Evolutionary conservation across 1,140 invertebrate genomes (phyloP).

Genomic region (Zelostemma sp.): DNA sequence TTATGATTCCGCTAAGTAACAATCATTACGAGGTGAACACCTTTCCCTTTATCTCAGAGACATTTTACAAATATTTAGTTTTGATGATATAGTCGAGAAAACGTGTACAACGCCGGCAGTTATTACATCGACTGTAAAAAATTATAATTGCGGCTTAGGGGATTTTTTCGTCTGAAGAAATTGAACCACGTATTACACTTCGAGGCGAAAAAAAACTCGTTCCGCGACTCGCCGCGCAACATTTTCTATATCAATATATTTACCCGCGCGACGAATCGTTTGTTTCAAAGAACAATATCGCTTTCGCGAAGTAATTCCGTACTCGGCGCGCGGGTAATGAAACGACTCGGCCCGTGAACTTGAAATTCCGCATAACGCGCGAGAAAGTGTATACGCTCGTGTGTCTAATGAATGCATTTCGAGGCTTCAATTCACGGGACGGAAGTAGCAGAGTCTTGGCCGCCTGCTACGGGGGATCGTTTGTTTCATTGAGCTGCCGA

Average conservation of each 20-base stretch:
- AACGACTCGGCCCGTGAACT: slow-evolving; percentile 15
- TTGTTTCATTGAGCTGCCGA: slow-evolving; percentile 44
- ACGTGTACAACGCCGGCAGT: too few relatives aligned
- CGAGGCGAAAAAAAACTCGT: neutral
- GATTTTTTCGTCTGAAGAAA: neutral
- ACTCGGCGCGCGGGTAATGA: too few relatives aligned
- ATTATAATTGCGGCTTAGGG: neutral
- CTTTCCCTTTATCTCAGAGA: slow-evolving; percentile 36
- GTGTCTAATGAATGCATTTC: slow-evolving; percentile 3
- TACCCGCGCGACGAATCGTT: too few relatives aligned
- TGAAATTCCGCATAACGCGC: slow-evolving; percentile 6
- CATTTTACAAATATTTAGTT: slow-evolving; percentile 1
- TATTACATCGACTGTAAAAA: neutral
- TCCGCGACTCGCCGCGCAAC: neutral
- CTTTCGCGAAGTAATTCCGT: neutral
- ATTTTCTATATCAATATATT: slow-evolving; percentile 6
- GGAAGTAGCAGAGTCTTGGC: slow-evolving; percentile 34
- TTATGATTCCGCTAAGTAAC: slow-evolving; percentile 42
- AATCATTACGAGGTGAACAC: slow-evolving; percentile 49
- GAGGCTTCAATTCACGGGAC: slow-evolving; percentile 13
- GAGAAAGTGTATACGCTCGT: neutral
- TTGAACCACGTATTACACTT: too few relatives aligned
- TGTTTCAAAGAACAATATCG: too few relatives aligned
- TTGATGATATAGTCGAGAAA: neutral
- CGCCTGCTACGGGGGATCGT: slow-evolving; percentile 41